Conservation (phyloP, 2,797 vertebrate genomes). For the Limnodromus scolopaceus region DNA sequence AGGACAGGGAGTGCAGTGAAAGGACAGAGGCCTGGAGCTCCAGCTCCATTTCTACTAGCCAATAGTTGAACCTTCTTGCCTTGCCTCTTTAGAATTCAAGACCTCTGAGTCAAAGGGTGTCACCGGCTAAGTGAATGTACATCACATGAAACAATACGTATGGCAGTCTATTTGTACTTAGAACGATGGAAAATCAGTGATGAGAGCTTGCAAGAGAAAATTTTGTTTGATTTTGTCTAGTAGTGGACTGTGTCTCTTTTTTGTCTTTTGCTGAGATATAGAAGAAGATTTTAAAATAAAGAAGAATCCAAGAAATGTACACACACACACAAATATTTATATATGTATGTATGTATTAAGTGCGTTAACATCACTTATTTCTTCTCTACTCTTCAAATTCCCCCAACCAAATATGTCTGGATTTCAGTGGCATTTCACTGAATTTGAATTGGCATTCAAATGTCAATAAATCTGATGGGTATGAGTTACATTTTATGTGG, state of each 20-base stretch:
- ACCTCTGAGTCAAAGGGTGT: not conserved
- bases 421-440: not conserved
- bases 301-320: not conserved
- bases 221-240: not conserved
- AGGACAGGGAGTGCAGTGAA: not conserved
- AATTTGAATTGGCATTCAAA: not conserved
- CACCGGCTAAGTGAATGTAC: not conserved
- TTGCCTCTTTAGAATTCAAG: not conserved
- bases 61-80: not conserved
- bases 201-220: not conserved
- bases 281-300: not conserved
- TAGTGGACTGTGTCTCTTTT: not conserved
- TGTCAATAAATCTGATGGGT: not conserved
- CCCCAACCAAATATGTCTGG: not conserved
- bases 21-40: not conserved
- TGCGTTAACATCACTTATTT: not conserved
- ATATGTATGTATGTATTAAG: not conserved
- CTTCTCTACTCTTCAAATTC: not conserved
- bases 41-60: not conserved
- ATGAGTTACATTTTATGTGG: not conserved
- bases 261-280: not conserved
- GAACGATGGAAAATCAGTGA: not conserved
- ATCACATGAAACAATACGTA: not conserved
- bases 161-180: not conserved
- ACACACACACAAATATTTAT: accelerated